A percentile compares a stretch with the other conserved stretches of the same genome.
Conservation (phyloP, 2,797 vertebrate species). For the Poecile montanus region DNA sequence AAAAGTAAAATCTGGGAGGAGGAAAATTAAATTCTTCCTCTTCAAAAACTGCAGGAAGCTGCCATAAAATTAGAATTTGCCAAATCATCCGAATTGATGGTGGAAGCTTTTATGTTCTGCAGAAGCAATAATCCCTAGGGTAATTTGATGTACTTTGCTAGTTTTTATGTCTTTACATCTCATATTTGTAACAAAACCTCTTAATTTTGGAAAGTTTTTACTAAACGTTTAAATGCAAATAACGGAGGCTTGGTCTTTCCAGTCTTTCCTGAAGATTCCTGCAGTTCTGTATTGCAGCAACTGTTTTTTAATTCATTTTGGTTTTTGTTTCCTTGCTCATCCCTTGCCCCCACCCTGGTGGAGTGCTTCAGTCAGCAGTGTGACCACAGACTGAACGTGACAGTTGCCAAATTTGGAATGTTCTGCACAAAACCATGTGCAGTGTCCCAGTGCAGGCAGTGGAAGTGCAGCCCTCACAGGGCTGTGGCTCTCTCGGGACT, state of each 20-base stretch:
- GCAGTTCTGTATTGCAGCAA: background rate
- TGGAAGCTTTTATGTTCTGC: background rate
- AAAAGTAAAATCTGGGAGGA: background rate
- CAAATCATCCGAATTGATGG: background rate
- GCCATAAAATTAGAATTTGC: background rate
- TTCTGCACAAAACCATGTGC: slow-evolving; percentile 34
- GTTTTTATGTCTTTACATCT: background rate
- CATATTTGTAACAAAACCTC: background rate
- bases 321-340: background rate
- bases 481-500: background rate
- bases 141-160: background rate
- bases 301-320: background rate
- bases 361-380: slow-evolving; percentile 24
- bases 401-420: slow-evolving; percentile 45
- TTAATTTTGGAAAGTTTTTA: background rate
- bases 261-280: background rate
- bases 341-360: background rate
- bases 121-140: background rate
- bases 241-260: background rate
- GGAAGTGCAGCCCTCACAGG: slow-evolving; percentile 23
- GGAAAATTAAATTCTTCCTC: background rate
- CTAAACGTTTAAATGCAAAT: background rate
- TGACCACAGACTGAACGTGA: slow-evolving; percentile 36
- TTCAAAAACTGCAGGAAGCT: background rate
- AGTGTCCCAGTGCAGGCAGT: background rate